phyloP scores from a whole-genome alignment of 64 coral and sea anemone species.

The Actinia tenebrosa region DNA sequence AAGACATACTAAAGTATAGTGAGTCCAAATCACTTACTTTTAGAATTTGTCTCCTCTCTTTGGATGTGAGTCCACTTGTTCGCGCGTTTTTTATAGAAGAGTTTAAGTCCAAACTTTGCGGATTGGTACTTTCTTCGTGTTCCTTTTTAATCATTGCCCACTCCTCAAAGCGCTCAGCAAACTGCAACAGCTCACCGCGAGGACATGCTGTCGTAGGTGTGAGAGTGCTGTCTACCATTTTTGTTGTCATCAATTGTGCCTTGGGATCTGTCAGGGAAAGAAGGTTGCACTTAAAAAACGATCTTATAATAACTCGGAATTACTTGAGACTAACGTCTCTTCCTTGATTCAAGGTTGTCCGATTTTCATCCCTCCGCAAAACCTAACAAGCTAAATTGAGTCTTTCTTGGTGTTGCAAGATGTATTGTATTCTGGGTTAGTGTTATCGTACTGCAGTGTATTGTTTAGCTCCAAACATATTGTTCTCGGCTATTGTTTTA shows the following conservation, averaged over 20 bases:
- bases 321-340: no score
- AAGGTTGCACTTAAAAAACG: no score
- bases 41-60: conserved; percentile 27
- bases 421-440: no score
- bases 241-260: conserved; percentile 18
- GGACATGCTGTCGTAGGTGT: conserved; percentile 6
- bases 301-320: no score
- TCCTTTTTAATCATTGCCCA: conserved; percentile 56
- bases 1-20: neutral
- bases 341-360: no score
- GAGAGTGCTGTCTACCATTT: conserved; percentile 30
- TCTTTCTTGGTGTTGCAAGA: no score
- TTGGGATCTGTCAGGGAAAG: conserved; percentile 19
- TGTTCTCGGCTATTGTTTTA: no score
- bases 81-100: conserved; percentile 8
- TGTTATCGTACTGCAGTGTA: no score
- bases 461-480: no score
- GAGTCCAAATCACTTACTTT: neutral
- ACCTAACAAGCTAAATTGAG: no score
- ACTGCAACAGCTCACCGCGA: conserved; percentile 51
- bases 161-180: conserved; percentile 51
- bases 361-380: no score
- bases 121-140: conserved; percentile 27
- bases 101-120: conserved; percentile 22
- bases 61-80: neutral